Evolutionary conservation across 2,113 vertebrate species (phyloP), one percentile per base, ranked within the genome.

Genomic region (Syrmaticus mikado): DNA sequence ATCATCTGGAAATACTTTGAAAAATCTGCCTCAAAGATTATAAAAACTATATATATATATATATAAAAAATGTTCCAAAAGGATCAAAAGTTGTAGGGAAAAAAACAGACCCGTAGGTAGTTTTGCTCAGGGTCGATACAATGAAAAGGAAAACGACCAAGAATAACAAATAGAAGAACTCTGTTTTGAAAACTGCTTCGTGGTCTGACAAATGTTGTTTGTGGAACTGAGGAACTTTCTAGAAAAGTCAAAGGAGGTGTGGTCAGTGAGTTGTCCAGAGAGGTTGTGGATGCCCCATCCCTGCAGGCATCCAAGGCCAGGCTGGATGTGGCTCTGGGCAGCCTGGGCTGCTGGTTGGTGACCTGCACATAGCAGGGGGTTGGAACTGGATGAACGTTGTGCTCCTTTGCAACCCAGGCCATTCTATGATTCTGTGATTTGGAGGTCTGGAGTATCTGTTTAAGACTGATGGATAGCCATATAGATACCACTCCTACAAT

Each of bases 111-210:
- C 48, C 52, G 65, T 60, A 94, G 25, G 83, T 92, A 88, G 2
- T 0, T 0, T 60, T 94, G 72, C 50, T 90, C 0, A 34, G 34
- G 27, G 73, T 50, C 88, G 87, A 94, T 94, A 93, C 89, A 93
- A 66, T 25, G 62, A 81, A 82, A 88, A 91, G 85, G 28, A 95
- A 93, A 94, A 30, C 77, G 88, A 93, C 43, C 32, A 91, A 93
- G 85, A 95, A 91, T 61, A 95, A 92, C 88, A 95, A 96, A 68
- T 24, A 88, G 43, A 53, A 89, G 65, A 40, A 50, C n/a, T 76
- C 16, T 32, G 6, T 46, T 86, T 94, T 50, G 53, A 84, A 67
- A 87, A 87, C 41, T 28, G 61, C 24, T n/a, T 52, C 32, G 30
- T 30, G 55, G 28, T 55, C 60, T 80, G 65, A 83, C 60, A 94